Conservation (phyloP, 2,797 vertebrate species). For the Poecilia wingei region DNA sequence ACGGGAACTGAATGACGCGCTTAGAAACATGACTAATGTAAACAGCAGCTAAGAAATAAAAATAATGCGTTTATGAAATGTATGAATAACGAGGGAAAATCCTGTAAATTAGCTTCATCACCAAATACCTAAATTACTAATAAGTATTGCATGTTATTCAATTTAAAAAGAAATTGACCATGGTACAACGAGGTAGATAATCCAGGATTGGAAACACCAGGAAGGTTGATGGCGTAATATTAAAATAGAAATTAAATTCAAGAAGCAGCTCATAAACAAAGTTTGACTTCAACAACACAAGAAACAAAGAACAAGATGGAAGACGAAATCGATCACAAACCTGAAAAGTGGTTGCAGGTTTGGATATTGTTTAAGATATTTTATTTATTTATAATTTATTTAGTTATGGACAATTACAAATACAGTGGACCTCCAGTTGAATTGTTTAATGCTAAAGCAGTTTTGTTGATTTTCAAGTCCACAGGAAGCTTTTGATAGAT, state of each 20-base stretch:
- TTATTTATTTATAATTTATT: no score
- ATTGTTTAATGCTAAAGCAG: no score
- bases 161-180: neutral
- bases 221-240: neutral
- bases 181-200: neutral
- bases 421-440: no score
- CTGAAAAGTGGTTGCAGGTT: neutral
- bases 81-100: neutral
- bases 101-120: no score
- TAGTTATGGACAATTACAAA: no score
- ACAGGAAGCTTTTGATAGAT: no score
- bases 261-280: neutral
- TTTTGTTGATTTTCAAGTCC: no score
- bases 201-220: neutral
- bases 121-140: slow-evolving; percentile 1
- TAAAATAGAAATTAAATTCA: neutral
- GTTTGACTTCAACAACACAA: neutral
- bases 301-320: neutral
- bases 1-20: slow-evolving; percentile 3
- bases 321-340: neutral
- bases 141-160: neutral
- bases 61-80: neutral
- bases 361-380: neutral
- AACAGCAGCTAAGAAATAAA: slow-evolving; percentile 1
- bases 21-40: slow-evolving; percentile 9